phyloP scores from a whole-genome alignment of 2,888 invertebrate species.

The Drosophila mimica region DNA sequence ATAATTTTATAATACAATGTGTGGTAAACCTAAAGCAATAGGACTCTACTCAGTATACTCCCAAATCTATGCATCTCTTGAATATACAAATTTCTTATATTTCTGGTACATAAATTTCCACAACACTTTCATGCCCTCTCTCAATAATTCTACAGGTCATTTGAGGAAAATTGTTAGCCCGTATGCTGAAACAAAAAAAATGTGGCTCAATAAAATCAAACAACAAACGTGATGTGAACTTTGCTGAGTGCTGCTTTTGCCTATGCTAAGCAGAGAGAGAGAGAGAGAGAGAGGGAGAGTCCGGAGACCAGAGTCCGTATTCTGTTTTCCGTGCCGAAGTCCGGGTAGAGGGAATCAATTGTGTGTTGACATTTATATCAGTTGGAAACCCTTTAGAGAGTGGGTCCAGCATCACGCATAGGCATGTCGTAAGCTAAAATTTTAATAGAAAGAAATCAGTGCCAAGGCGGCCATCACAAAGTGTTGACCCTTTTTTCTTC shows the following conservation, averaged over 20 bases:
- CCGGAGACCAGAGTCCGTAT: neutral
- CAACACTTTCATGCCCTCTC: neutral
- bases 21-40: too few species aligned
- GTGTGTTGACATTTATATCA: conserved; percentile 80
- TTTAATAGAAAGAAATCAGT: conserved; percentile 72
- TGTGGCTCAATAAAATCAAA: conserved; percentile 79
- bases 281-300: neutral
- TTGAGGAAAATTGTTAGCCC: conserved; percentile 29
- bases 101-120: neutral
- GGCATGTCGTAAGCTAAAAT: conserved; percentile 67
- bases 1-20: neutral
- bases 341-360: conserved; percentile 73
- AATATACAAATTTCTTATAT: neutral
- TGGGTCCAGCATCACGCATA: conserved; percentile 54
- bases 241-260: conserved; percentile 38
- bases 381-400: conserved; percentile 41
- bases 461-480: conserved; percentile 57
- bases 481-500: conserved; percentile 67
- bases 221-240: conserved; percentile 71
- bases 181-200: conserved; percentile 53
- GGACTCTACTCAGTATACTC: neutral
- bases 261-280: conserved; percentile 2
- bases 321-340: neutral
- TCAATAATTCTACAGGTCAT: conserved; percentile 13
- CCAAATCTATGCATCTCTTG: neutral